These are phyloP conservation scores for Toxotes lorentzi DNA, from an alignment of 2,797 vertebrate genomes.

Conservation along the genomic window DNA sequence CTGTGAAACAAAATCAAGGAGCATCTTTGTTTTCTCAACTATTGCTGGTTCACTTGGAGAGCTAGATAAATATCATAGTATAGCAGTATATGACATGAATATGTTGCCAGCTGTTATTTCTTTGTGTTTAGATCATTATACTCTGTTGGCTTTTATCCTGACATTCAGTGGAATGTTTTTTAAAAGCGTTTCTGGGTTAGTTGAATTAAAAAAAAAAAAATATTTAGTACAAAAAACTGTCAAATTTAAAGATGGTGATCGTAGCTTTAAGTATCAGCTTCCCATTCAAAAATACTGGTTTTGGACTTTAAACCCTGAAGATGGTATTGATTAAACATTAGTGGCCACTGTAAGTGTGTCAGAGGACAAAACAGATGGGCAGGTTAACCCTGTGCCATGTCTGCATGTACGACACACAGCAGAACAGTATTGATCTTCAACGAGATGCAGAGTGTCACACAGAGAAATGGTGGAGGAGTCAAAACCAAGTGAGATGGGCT, in stretches of 20 bases:
- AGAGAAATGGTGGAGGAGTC: conserved; percentile 10
- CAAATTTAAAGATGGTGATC: neutral
- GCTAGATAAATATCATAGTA: too few relatives aligned
- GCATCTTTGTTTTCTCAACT: neutral
- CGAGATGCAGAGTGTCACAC: conserved; percentile 46
- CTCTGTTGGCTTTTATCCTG: too few relatives aligned
- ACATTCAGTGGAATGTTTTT: neutral
- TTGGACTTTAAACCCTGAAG: neutral
- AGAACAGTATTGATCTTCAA: conserved; percentile 67
- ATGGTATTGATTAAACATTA: conserved; percentile 33
- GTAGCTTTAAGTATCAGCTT: neutral
- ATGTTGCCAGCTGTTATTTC: too few relatives aligned
- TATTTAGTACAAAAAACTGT: neutral
- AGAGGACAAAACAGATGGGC: conserved; percentile 60
- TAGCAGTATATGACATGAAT: too few relatives aligned
- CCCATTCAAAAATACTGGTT: neutral
- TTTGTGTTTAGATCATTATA: neutral
- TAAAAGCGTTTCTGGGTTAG: neutral
- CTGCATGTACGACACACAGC: conserved; percentile 12
- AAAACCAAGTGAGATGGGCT: conserved; percentile 36
- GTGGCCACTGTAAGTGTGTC: conserved; percentile 22
- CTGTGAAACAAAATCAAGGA: neutral
- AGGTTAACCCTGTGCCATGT: conserved; percentile 24
- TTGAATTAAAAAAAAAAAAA: too few relatives aligned
- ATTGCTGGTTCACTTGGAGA: too few relatives aligned